Base-by-base conservation (phyloP, 2,888 invertebrate genomes). In the Hecatera dysodea region DNA sequence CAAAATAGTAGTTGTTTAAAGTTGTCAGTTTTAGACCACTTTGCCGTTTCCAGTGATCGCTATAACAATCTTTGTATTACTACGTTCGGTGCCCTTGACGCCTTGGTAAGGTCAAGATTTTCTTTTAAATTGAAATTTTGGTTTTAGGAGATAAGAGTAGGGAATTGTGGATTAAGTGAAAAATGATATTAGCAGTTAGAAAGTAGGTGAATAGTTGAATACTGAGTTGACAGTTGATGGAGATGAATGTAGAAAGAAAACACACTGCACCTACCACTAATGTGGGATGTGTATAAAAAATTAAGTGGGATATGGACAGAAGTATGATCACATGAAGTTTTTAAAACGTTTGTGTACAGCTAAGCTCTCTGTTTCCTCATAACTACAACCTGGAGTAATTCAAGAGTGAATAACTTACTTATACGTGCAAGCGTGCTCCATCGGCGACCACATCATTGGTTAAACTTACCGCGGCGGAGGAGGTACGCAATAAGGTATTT, bases 41-140 rank as follows among this genome's bases (percentile, higher is more conserved):
- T 33, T 48, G 52, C n/a, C 75, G 33, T 33, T 78, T 75, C 75
- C 52, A 75, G 75, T 57, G 9, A 42, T 36, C 33, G 39, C 33
- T 57, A 27, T 22, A 52, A 24, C 36, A 33, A 22, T 78, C 78
- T 62, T 33, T 27, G 72, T 78, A 39, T 42, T 52, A 52, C 62
- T 46, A 62, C 57, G 56, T 57, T 71, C 29, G 24, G 29, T 57
- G 52, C 46, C 72, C 74, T 75, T 75, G 72, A 36, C 46, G 72
- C 17, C 33, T 62, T 46, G 12, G 29, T 61, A 77, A 71, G 78
- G 78, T 77, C 59, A 77, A 69, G 71, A 60, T 56, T 69, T n/a
- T 55, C 19, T 57, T 73, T 60, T 22, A 57, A 72, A 57, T 36
- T 68, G 44, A 36, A 36, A 11, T 19, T 44, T 50, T 44, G 4